Conservation (phyloP, 2,888 invertebrate genomes). For the Liopterus haemorrhoidalis region DNA sequence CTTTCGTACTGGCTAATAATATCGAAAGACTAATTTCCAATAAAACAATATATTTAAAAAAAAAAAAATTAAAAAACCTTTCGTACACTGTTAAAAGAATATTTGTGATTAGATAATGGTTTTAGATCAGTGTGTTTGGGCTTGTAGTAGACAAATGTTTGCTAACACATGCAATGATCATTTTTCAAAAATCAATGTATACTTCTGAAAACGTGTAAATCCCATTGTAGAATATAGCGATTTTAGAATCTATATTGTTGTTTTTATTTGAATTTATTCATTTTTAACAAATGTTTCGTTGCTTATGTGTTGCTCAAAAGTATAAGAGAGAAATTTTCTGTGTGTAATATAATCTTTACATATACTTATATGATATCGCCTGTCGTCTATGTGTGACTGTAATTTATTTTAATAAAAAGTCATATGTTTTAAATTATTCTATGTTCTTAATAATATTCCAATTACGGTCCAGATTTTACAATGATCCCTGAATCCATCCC, state of each 20-base stretch:
- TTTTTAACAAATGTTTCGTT: constrained; percentile 39
- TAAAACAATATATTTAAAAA: too few species aligned
- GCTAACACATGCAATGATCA: too few species aligned
- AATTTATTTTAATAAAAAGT: constrained; percentile 50
- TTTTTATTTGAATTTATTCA: constrained; percentile 24
- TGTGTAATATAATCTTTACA: constrained; percentile 42
- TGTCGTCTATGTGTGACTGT: constrained; percentile 49
- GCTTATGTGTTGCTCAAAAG: constrained; percentile 49
- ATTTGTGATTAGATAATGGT: too few species aligned
- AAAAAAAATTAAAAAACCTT: too few species aligned
- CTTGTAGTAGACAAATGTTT: constrained; percentile 18
- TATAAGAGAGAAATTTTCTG: constrained; percentile 39
- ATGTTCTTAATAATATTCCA: constrained; percentile 5
- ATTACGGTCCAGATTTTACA: not conserved
- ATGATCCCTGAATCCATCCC: too few species aligned
- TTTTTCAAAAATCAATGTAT: constrained; percentile 20
- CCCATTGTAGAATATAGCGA: constrained; percentile 46
- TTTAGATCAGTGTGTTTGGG: constrained; percentile 23
- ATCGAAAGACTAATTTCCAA: too few species aligned
- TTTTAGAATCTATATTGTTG: constrained; percentile 32
- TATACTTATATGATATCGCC: constrained; percentile 28
- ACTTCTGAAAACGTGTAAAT: constrained; percentile 38
- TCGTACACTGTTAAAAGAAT: too few species aligned
- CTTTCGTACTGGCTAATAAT: too few species aligned
- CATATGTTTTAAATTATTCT: constrained; percentile 39